Base-by-base conservation (phyloP, 2,888 invertebrate species). In the Drepanosiphum platanoidis region DNA sequence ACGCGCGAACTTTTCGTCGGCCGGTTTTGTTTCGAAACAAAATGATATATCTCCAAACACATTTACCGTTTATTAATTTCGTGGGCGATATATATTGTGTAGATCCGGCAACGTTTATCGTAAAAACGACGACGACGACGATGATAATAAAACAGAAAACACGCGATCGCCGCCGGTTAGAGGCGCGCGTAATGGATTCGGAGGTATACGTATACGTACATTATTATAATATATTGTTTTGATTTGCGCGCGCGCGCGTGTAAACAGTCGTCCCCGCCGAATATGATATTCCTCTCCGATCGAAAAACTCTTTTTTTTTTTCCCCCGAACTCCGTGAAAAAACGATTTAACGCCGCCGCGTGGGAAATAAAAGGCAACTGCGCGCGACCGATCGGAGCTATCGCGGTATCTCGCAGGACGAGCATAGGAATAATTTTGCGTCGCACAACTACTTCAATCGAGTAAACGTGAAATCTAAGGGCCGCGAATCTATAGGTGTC, bases 321-420 rank as follows among this genome's bases (percentile, higher is more conserved):
- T n/a, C n/a, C n/a, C 3, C n/a, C 61, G 34, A 68, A 36, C 46
- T 52, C 46, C 68, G 39, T 77, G 75, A 75, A 84, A 84, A 75
- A n/a, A n/a, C n/a, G n/a, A 84, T 84, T 84, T 77, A 84, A n/a
- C 75, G 75, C 52, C 68, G 52, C 68, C 68, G 68, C 52, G 52
- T 75, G n/a, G 83, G 75, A 84, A 66, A 75, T 83, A 58, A 84
- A 84, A 84, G 36, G 74, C 46, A 64, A 83, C 46, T n/a, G 39
- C 13, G n/a, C n/a, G n/a, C n/a, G n/a, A n/a, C n/a, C n/a, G n/a
- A n/a, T n/a, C n/a, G n/a, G n/a, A n/a, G n/a, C n/a, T n/a, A n/a
- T n/a, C n/a, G n/a, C n/a, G n/a, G n/a, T n/a, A n/a, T n/a, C n/a
- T n/a, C n/a, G n/a, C n/a, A n/a, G n/a, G n/a, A n/a, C n/a, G n/a